These are phyloP conservation scores for Dinothrombium tinctorium DNA, from an alignment of 1,140 invertebrate species.

Conservation along the genomic window DNA sequence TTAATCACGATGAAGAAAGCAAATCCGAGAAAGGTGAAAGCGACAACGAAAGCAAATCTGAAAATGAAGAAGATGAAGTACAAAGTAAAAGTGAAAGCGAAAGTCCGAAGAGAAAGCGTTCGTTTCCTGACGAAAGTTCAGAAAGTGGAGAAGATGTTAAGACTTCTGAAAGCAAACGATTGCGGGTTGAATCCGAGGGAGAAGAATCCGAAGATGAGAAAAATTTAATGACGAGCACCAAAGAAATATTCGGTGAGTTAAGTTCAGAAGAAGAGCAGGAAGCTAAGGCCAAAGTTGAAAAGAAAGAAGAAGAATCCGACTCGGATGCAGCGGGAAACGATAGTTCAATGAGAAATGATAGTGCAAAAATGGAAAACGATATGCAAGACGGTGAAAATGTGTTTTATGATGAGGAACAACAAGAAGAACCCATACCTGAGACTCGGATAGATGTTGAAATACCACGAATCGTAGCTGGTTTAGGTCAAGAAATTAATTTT, in stretches of 20 bases:
- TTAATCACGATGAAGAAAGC: not conserved
- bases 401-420: constrained; percentile 16
- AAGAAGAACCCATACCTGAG: constrained; percentile 41
- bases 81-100: not conserved
- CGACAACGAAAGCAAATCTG: not conserved
- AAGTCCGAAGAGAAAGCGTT: not conserved
- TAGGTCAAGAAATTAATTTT: constrained; percentile 76
- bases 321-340: not conserved
- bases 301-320: not conserved
- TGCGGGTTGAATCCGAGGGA: not conserved
- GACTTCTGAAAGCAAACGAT: not conserved
- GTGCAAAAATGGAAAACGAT: not conserved
- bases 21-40: not conserved
- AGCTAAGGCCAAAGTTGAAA: not conserved
- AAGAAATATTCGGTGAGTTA: not conserved
- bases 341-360: not conserved
- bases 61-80: not conserved
- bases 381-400: not conserved
- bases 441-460: constrained; percentile 89
- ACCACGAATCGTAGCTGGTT: constrained; percentile 71
- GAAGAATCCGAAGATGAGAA: not conserved
- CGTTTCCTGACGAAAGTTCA: not conserved
- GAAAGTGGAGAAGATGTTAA: not conserved
- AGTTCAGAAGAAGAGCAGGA: not conserved
- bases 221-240: no score